Conservation (phyloP, 1,140 invertebrate genomes). For the Drosophila trapezifrons region DNA sequence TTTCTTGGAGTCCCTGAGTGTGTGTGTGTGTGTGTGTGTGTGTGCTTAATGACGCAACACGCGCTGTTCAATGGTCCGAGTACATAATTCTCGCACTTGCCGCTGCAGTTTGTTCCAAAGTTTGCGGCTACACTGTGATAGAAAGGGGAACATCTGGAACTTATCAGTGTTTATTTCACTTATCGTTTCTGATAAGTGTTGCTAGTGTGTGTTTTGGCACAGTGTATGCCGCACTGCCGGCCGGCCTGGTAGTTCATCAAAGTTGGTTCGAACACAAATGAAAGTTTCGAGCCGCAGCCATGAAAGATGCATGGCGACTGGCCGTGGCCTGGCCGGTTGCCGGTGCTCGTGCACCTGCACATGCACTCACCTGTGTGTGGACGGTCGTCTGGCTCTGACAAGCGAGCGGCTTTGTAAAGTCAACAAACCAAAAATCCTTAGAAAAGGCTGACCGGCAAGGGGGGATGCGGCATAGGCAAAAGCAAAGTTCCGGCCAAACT, state of each 20-base stretch:
- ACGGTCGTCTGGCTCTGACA: slow-evolving; percentile 55
- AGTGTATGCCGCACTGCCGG: slow-evolving; percentile 15
- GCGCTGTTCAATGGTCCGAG: slow-evolving; percentile 67
- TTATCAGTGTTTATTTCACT: background rate
- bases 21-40: slow-evolving; percentile 12
- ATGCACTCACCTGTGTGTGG: slow-evolving; percentile 15
- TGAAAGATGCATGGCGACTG: slow-evolving; percentile 65
- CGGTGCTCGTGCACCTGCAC: slow-evolving; percentile 12
- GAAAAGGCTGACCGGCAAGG: slow-evolving; percentile 26
- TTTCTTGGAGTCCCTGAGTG: background rate
- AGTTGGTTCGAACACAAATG: slow-evolving; percentile 78
- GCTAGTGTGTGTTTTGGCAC: background rate
- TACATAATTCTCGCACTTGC: slow-evolving; percentile 63
- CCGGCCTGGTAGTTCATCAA: slow-evolving; percentile 63
- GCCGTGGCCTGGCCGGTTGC: slow-evolving; percentile 12
- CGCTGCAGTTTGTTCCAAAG: slow-evolving; percentile 18
- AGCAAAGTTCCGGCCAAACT: slow-evolving; percentile 75
- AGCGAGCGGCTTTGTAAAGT: slow-evolving; percentile 70
- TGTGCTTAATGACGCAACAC: slow-evolving; percentile 70
- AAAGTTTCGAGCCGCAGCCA: slow-evolving; percentile 71
- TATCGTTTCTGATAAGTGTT: background rate
- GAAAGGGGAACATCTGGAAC: background rate
- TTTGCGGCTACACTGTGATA: slow-evolving; percentile 10
- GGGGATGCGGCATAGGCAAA: slow-evolving; percentile 65
- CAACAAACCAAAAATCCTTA: slow-evolving; percentile 72